These are phyloP conservation scores for Myotis lucifugus DNA, from an alignment of 2,113 vertebrate species.

Conservation along the genomic window DNA sequence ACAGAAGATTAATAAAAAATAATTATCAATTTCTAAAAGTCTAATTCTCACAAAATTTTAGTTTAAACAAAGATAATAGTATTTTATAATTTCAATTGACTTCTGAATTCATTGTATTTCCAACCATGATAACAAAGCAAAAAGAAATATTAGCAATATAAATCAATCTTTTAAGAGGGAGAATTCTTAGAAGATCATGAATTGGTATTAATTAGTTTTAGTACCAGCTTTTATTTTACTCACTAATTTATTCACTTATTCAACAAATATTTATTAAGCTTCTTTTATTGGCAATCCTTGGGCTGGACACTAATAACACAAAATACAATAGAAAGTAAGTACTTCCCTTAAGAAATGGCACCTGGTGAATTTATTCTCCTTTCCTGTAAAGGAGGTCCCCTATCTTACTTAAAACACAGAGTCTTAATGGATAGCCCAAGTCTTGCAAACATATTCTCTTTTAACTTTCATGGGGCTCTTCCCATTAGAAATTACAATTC, in stretches of 20 bases:
- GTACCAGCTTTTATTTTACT: conserved; percentile 22
- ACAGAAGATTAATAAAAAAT: conserved; percentile 40
- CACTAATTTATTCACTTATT: conserved; percentile 9
- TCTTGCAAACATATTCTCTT: conserved; percentile 11
- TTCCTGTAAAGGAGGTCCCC: neutral
- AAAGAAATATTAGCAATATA: conserved; percentile 38
- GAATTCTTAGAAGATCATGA: conserved; percentile 59
- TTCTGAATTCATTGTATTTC: neutral
- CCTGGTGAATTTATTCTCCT: neutral
- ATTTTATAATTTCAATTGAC: conserved; percentile 13
- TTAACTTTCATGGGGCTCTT: neutral
- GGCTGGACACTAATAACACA: neutral
- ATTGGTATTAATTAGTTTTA: conserved; percentile 58
- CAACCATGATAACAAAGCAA: conserved; percentile 13
- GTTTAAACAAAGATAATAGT: conserved; percentile 7
- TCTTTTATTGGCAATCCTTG: neutral
- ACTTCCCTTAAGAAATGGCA: neutral
- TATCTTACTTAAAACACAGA: neutral
- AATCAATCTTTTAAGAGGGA: conserved; percentile 34
- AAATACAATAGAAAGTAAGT: neutral
- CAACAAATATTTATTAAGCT: neutral
- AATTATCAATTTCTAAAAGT: neutral
- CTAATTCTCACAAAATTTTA: conserved; percentile 9
- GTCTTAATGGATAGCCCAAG: neutral
- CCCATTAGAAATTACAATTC: neutral